Evolutionary conservation across 92 coral and sea anemone species (phyloP), one percentile per base, ranked within the genome.

Genomic region (Galaxea fascicularis): DNA sequence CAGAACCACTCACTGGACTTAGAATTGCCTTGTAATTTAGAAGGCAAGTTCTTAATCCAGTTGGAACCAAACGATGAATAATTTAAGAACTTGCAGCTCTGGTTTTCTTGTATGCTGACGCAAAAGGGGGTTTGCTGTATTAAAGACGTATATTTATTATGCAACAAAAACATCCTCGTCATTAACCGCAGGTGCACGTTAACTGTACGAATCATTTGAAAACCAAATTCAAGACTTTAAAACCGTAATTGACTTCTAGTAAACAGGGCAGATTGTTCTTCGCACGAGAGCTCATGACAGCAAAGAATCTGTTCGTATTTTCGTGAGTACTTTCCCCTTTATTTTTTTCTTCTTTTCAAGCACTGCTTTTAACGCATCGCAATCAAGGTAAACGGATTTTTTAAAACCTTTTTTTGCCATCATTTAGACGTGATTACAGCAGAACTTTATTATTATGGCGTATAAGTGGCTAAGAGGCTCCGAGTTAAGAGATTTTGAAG

Each of bases 171-270:
- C 83, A 63, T 65, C 41, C 39, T 21, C 14, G 11, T 45, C 46
- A 44, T 25, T 25, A 78, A 45, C 69, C 24, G 82, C 82, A 77
- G 82, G 71, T 77, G 82, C 1, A 24, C 1, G 10, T 16, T 7
- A 21, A 63, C 24, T 1, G 59, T 5, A 12, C 44, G 27, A 54
- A 22, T 60, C 44, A 15, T 60, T 60, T 77, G 82, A 60, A 17
- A 60, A 21, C 71, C 26, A 45, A 44, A 30, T 77, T 62, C 44
- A 39, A 16, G 82, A 77, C 71, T 39, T 78, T 6, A 49, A 78
- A 64, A 78, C 58, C 45, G 21, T 53, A 66, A 79, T 66, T 66
- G 84, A 79, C 84, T 79, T 66, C 26, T 49, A n/a, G 25, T 41
- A 65, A 79, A 79, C 75, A n/a, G 28, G 24, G 46, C 46, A 4